Percentiles rank a stretch among this genome's conserved stretches.
Conservation (phyloP, 2,113 vertebrate genomes). For the Maccullochella peelii region DNA sequence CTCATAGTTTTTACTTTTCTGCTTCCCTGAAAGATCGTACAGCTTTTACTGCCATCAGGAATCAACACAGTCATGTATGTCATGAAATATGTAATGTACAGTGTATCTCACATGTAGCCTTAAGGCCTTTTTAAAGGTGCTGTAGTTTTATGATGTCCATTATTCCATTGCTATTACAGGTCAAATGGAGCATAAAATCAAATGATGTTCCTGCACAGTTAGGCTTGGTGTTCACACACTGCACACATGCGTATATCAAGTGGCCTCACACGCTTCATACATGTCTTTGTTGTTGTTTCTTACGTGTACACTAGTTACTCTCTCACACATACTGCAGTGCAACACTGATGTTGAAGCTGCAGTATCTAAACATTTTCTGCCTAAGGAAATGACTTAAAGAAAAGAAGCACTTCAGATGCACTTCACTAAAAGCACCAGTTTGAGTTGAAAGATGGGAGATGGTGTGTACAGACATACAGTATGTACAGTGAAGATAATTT, state of each 20-base stretch:
- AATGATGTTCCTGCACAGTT: constrained; percentile 25
- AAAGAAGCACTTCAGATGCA: no score
- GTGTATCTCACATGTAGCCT: constrained; percentile 26
- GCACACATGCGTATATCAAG: neutral
- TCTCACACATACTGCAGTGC: neutral
- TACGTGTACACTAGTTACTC: no score
- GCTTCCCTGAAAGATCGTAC: neutral
- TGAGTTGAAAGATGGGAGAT: neutral
- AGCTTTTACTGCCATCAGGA: neutral
- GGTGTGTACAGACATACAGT: neutral
- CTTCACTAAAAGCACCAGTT: neutral
- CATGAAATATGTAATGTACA: constrained; percentile 24
- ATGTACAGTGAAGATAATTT: neutral
- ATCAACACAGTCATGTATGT: neutral
- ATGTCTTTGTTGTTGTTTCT: neutral
- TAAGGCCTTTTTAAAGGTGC: constrained; percentile 29
- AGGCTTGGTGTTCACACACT: constrained; percentile 17
- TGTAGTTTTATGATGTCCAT: constrained; percentile 49
- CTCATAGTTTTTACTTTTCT: neutral
- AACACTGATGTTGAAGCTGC: neutral
- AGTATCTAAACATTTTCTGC: neutral
- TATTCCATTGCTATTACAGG: constrained; percentile 57
- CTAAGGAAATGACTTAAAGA: neutral
- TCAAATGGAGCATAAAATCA: constrained; percentile 57
- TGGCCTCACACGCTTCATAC: neutral